phyloP scores from a whole-genome alignment of 2,797 vertebrate species.

The Macropus fuliginosus region DNA sequence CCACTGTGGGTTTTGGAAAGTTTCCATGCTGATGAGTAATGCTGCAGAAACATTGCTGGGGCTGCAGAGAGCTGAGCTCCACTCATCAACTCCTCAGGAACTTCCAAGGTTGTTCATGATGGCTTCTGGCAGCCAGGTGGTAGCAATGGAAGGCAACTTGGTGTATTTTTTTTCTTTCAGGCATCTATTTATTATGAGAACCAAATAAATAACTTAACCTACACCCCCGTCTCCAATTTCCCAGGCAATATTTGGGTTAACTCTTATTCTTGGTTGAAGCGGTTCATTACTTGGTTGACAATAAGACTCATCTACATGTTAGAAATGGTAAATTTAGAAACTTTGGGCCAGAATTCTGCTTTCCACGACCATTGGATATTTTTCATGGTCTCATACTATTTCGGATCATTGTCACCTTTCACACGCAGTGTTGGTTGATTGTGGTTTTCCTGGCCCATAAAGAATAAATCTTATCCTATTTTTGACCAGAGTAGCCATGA shows the following conservation, averaged over 20 bases:
- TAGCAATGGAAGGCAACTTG: conserved; percentile 9
- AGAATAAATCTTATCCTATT: neutral
- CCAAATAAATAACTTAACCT: neutral
- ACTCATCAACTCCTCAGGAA: neutral
- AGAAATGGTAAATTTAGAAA: neutral
- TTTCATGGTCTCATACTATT: neutral
- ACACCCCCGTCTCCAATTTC: neutral
- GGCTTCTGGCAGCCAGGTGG: neutral
- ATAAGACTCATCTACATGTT: neutral
- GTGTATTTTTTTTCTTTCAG: neutral
- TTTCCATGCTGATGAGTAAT: conserved; percentile 7
- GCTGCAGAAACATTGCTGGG: conserved; percentile 24
- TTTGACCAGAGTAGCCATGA: neutral
- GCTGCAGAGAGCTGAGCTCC: neutral
- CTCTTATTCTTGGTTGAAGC: neutral
- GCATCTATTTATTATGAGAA: neutral
- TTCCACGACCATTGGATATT: neutral
- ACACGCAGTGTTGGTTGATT: neutral
- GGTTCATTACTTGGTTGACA: neutral
- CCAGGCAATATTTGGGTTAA: neutral
- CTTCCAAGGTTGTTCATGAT: conserved; percentile 4
- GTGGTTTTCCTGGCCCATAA: neutral
- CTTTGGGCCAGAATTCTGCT: neutral
- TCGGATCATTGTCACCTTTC: neutral
- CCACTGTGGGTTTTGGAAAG: neutral